These are phyloP conservation scores for Pemphigus obesinymphae DNA, from an alignment of 1,140 invertebrate species.

Conservation along the genomic window DNA sequence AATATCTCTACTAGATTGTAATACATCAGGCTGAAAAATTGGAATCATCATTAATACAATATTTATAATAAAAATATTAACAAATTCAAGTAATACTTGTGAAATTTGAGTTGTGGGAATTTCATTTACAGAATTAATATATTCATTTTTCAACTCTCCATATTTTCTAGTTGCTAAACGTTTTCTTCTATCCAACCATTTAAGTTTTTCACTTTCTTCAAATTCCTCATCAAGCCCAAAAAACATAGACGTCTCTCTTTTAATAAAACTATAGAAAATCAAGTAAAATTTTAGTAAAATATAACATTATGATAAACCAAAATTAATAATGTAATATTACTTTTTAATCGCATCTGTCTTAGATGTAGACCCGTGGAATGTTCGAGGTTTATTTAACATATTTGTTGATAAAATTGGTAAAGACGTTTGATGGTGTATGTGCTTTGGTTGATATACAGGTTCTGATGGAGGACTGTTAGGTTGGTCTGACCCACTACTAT, in stretches of 20 bases:
- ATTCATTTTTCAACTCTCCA: slow-evolving; percentile 59
- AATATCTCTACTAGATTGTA: slow-evolving; percentile 48
- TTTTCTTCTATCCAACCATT: slow-evolving; percentile 70
- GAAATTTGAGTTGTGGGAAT: not conserved
- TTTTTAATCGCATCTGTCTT: slow-evolving; percentile 48
- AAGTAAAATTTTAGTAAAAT: not conserved
- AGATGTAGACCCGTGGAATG: slow-evolving; percentile 40
- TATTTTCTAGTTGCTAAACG: slow-evolving; percentile 67
- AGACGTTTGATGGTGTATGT: slow-evolving; percentile 45
- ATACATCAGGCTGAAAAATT: slow-evolving; percentile 51
- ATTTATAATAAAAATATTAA: not conserved
- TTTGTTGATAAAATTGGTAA: slow-evolving; percentile 45
- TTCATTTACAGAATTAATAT: slow-evolving; percentile 33
- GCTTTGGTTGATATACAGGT: slow-evolving; percentile 16
- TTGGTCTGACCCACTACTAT: slow-evolving; percentile 22
- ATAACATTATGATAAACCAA: not conserved
- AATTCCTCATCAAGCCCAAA: slow-evolving; percentile 72
- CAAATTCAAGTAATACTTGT: slow-evolving; percentile 40
- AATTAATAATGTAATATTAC: slow-evolving; percentile 42
- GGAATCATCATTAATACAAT: not conserved
- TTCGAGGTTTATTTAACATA: slow-evolving; percentile 30
- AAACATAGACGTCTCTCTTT: slow-evolving; percentile 69
- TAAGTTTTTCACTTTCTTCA: slow-evolving; percentile 62
- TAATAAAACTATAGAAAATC: slow-evolving; percentile 58
- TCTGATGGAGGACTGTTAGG: slow-evolving; percentile 23